Base-by-base conservation (phyloP, 2,888 invertebrate species). In the Meta bourneti region DNA sequence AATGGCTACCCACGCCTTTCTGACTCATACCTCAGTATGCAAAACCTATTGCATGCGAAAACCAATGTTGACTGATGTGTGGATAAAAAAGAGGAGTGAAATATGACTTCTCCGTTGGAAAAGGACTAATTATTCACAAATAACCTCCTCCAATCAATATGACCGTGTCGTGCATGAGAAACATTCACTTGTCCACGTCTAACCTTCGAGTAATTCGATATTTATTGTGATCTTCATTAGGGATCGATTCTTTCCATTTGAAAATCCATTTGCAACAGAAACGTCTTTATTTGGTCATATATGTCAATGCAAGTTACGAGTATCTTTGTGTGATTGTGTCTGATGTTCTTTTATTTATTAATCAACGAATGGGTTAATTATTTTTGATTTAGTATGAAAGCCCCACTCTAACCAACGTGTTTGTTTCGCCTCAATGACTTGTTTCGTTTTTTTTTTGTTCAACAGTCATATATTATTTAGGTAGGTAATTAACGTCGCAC, bases 1-100 rank as follows among this genome's bases (percentile, higher is more conserved):
- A 87, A 87, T 13, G 48, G 34, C 61, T n/a, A 34, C 87, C 87
- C 79, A 87, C 87, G 87, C 87, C 1, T 16, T 51, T 51, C 54
- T 83, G 83, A 83, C 13, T 83, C 83, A 83, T 16, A 61, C 61
- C 61, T 61, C 61, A 61, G 61, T 61, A 61, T 61, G 61, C 61
- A 61, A 4, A 34, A 34, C 34, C 34, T 34, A 34, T 61, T 11
- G 61, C 61, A 16, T 16, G 61, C 16, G 61, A 16, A 61, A 16
- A 16, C 13, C 61, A 7, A 61, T 11, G 61, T 11, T 61, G 61
- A 61, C 16, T 16, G 11, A 61, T 61, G 61, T 11, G 61, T 61
- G 13, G 61, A 16, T 16, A 16, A 61, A 16, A 61, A 61, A 61
- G 61, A 16, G 1, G 34, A 34, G 34, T 34, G 34, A 34, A 34